Evolutionary conservation across 2,113 vertebrate genomes (phyloP).

Genomic region (Cromileptes altivelis): DNA sequence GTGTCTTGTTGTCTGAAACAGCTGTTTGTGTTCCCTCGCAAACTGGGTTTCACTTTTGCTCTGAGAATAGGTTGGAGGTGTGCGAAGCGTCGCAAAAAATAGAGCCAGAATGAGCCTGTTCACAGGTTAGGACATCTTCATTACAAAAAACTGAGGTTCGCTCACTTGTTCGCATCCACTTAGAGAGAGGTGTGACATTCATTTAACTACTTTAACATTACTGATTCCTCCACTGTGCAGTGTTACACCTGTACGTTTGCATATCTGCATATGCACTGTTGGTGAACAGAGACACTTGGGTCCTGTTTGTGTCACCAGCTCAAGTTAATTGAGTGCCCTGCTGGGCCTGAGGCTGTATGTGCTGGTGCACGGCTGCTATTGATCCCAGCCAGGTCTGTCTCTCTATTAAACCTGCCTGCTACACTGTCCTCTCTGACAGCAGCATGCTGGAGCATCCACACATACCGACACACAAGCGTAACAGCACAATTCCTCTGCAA

Average conservation of each 20-base stretch:
- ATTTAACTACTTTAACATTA: too few relatives aligned
- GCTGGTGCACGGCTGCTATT: conserved; percentile 40
- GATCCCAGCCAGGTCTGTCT: conserved; percentile 44
- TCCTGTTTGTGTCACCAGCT: conserved; percentile 19
- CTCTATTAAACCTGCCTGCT: conserved; percentile 31
- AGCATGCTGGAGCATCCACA: not conserved
- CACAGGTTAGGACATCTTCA: too few relatives aligned
- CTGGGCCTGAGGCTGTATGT: conserved; percentile 23
- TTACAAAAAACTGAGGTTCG: too few relatives aligned
- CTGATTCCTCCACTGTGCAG: too few relatives aligned
- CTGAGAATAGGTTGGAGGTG: too few relatives aligned
- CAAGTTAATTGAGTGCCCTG: conserved; percentile 47
- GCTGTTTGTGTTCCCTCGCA: not conserved
- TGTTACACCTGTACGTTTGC: not conserved
- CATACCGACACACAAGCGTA: not conserved
- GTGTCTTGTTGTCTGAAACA: too few relatives aligned
- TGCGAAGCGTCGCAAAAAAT: too few relatives aligned
- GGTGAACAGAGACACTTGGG: not conserved
- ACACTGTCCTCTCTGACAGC: not conserved
- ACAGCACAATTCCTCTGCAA: not conserved
- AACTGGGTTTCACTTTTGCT: not conserved
- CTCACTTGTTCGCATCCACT: too few relatives aligned
- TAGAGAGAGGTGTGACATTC: too few relatives aligned
- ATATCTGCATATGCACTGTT: not conserved
- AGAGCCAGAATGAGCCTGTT: too few relatives aligned